These are phyloP conservation scores for Eubasilissa splendida DNA, from an alignment of 2,888 invertebrate genomes.

Conservation along the genomic window DNA sequence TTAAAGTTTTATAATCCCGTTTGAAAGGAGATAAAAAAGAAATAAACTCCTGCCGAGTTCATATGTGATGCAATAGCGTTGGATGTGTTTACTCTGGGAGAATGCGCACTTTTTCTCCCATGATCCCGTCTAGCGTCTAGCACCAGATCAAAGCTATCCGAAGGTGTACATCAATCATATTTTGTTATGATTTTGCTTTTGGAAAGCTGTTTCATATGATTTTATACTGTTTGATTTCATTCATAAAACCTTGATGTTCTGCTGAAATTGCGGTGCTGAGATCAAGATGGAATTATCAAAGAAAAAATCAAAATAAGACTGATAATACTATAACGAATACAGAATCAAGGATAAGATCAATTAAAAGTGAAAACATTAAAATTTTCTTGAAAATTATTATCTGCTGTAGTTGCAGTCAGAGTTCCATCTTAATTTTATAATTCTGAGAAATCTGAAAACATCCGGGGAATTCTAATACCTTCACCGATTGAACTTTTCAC, in stretches of 20 bases:
- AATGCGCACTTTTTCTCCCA: slow-evolving; percentile 29
- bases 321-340: too few relatives aligned
- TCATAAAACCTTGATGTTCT: slow-evolving; percentile 31
- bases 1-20: slow-evolving; percentile 58
- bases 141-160: slow-evolving; percentile 33
- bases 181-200: slow-evolving; percentile 38
- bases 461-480: too few relatives aligned
- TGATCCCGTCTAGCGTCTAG: background rate
- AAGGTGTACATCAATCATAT: slow-evolving; percentile 43
- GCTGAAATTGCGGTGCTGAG: too few relatives aligned
- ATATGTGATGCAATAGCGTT: slow-evolving; percentile 39
- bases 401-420: too few relatives aligned
- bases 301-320: too few relatives aligned
- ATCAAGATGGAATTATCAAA: too few relatives aligned
- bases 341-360: too few relatives aligned
- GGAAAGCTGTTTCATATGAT: slow-evolving; percentile 3
- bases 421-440: too few relatives aligned
- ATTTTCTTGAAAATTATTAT: too few relatives aligned
- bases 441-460: too few relatives aligned
- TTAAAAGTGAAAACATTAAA: too few relatives aligned
- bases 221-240: slow-evolving; percentile 30
- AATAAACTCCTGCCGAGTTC: slow-evolving; percentile 52
- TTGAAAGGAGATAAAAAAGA: slow-evolving; percentile 57
- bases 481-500: too few relatives aligned
- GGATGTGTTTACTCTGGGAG: slow-evolving; percentile 29